Conservation (phyloP, 2,113 vertebrate genomes). For the Condylura cristata region DNA sequence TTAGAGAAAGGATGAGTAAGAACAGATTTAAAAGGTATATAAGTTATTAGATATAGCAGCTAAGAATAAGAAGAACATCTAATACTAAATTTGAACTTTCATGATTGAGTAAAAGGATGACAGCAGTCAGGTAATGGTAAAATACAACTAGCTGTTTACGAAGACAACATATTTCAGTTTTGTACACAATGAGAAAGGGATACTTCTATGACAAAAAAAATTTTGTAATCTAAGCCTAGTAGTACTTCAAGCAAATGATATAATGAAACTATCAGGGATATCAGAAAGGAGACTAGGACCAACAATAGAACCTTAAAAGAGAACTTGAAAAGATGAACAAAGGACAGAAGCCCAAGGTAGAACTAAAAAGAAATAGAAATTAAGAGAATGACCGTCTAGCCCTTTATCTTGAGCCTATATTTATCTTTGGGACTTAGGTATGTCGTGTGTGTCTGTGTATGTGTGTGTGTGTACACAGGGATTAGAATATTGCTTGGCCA, state of each 20-base stretch:
- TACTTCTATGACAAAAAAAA: background rate
- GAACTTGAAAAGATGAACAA: background rate
- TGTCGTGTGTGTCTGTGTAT: too few relatives aligned
- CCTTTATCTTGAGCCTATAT: too few relatives aligned
- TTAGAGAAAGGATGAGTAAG: background rate
- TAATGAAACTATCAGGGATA: background rate
- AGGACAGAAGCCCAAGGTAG: background rate
- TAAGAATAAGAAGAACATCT: background rate
- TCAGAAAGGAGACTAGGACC: background rate
- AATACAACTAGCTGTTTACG: background rate
- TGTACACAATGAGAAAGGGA: background rate
- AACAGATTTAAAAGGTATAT: background rate
- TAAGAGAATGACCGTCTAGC: background rate
- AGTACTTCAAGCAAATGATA: background rate
- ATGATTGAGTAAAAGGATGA: background rate
- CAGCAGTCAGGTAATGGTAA: background rate
- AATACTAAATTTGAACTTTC: background rate
- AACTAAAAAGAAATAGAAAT: background rate
- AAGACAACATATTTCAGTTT: conserved; percentile 18
- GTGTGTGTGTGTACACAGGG: too few relatives aligned
- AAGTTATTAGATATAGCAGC: background rate
- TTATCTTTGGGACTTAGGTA: too few relatives aligned
- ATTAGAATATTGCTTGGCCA: too few relatives aligned
- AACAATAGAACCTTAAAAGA: background rate
- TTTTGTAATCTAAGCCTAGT: background rate